These are phyloP conservation scores for Brachionichthys hirsutus DNA, from an alignment of 2,113 vertebrate species.

Conservation along the genomic window DNA sequence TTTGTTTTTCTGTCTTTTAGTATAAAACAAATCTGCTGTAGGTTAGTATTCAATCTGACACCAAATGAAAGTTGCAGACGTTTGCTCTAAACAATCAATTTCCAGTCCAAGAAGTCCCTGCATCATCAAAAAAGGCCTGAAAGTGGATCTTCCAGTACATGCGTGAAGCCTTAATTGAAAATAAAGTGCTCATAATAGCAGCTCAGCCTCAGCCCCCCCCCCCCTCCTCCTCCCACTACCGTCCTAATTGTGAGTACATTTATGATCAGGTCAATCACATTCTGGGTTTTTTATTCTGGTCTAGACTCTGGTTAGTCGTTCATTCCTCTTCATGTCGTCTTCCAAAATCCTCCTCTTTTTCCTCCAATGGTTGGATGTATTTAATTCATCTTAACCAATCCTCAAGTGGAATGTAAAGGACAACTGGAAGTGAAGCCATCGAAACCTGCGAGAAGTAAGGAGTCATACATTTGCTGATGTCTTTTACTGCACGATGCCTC, in stretches of 20 bases:
- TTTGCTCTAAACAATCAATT: constrained; percentile 72
- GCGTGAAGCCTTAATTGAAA: constrained; percentile 72
- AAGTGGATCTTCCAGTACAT: constrained; percentile 53
- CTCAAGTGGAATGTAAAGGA: neutral
- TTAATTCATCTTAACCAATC: constrained; percentile 2
- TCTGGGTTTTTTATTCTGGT: constrained; percentile 29
- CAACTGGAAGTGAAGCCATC: constrained; percentile 15
- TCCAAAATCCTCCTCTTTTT: constrained; percentile 1
- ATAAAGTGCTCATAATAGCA: constrained; percentile 70
- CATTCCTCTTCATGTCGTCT: constrained; percentile 2
- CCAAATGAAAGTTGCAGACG: constrained; percentile 74
- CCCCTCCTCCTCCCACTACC: constrained; percentile 33
- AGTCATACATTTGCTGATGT: neutral
- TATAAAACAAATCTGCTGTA: neutral
- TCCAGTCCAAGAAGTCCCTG: constrained; percentile 65
- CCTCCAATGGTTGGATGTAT: constrained; percentile 5
- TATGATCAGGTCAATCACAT: constrained; percentile 57
- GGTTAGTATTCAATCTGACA: constrained; percentile 40
- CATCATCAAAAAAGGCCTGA: constrained; percentile 75
- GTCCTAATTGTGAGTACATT: constrained; percentile 49
- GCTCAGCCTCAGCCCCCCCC: constrained; percentile 18
- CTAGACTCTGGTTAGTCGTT: constrained; percentile 17
- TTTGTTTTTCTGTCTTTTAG: too few relatives aligned
- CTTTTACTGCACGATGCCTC: neutral
- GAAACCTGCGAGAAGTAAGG: constrained; percentile 61